These are phyloP conservation scores for Xestia c-nigrum DNA, from an alignment of 2,888 invertebrate species.

Conservation along the genomic window DNA sequence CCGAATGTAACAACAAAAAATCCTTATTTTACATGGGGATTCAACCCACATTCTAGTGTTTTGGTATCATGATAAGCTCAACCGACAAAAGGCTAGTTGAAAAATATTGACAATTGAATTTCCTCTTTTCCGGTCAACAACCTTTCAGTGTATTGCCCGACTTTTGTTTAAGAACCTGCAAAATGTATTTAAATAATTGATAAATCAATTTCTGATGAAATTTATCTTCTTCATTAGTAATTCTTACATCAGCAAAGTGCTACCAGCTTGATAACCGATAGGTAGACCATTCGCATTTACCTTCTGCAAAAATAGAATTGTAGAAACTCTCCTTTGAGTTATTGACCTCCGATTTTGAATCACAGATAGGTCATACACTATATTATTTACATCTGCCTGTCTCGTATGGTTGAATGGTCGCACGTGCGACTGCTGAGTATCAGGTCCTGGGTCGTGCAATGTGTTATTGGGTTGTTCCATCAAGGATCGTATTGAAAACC, in stretches of 20 bases:
- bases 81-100: not conserved
- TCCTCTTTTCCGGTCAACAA: not conserved
- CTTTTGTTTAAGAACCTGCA: not conserved
- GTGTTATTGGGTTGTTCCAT: no score
- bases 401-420: no score
- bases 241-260: slow-evolving; percentile 2
- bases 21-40: not conserved
- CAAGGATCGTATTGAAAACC: no score
- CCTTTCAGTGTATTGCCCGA: not conserved
- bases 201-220: slow-evolving; percentile 9
- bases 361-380: no score
- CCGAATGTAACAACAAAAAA: not conserved
- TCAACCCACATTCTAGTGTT: no score
- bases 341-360: no score
- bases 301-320: not conserved
- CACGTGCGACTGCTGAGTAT: no score
- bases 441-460: no score
- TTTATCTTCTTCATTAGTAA: not conserved
- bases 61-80: not conserved
- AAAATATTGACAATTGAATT: slow-evolving; percentile 10
- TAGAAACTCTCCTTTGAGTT: no score
- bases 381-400: no score
- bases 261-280: not conserved
- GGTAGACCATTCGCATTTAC: not conserved
- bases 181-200: not conserved